phyloP scores from a whole-genome alignment of 2,797 vertebrate genomes.

The Rousettus madagascariensis region DNA sequence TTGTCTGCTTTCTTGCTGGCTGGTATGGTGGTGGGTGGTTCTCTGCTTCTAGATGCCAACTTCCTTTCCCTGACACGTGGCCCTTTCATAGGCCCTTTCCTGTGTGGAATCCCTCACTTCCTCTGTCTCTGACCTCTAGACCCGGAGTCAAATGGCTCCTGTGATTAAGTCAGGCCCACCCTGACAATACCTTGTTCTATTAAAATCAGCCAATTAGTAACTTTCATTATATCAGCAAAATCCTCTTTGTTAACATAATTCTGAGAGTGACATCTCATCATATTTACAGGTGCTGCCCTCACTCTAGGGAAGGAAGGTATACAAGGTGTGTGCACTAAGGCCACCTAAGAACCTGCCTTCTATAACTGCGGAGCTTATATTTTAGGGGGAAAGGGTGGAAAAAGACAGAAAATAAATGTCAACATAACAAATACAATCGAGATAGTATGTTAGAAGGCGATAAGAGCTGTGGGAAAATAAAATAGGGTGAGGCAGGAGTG shows the following conservation, averaged over 20 bases:
- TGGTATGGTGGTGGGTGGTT: background rate
- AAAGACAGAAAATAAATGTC: background rate
- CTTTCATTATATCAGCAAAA: background rate
- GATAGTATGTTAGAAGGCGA: background rate
- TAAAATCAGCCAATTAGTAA: background rate
- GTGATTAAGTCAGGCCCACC: background rate
- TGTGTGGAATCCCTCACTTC: background rate
- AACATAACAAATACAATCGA: background rate
- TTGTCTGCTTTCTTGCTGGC: background rate
- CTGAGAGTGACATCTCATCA: no score
- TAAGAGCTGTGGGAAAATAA: background rate
- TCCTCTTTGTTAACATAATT: background rate
- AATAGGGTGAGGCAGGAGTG: background rate
- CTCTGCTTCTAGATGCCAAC: background rate
- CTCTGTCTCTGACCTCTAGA: background rate
- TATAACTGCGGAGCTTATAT: background rate
- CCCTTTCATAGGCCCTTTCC: background rate
- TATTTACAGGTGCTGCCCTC: background rate
- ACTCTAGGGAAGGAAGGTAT: background rate
- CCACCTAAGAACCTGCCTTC: background rate
- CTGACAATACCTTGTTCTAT: background rate
- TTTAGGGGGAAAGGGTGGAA: background rate
- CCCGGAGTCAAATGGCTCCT: background rate
- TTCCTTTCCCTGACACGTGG: background rate
- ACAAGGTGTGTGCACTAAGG: rapidly evolving